Conservation (phyloP, 2,113 vertebrate genomes). For the Dryoscopus gambensis region DNA sequence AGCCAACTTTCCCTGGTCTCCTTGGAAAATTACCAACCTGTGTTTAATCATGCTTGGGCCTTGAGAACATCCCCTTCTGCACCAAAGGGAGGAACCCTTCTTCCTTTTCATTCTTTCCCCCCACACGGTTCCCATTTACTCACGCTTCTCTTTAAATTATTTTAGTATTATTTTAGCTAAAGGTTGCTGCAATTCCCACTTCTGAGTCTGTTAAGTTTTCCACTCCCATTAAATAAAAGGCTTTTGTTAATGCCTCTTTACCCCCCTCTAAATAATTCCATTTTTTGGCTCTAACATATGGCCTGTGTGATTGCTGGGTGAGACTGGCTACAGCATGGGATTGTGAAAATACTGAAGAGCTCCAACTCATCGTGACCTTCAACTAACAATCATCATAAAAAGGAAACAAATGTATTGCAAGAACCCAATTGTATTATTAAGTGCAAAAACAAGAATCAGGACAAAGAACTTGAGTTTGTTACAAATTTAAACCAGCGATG, state of each 20-base stretch:
- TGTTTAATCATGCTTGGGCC: neutral
- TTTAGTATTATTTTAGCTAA: conserved; percentile 7
- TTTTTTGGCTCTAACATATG: neutral
- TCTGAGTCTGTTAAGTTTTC: neutral
- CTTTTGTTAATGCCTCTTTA: neutral
- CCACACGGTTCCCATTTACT: conserved; percentile 28
- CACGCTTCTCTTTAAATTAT: neutral
- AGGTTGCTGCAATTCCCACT: conserved; percentile 37
- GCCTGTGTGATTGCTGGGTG: neutral
- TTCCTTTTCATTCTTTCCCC: neutral
- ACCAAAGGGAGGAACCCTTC: neutral
- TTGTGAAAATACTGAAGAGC: neutral
- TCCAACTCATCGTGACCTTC: neutral
- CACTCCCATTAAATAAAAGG: neutral
- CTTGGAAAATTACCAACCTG: neutral
- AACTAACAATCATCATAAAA: neutral
- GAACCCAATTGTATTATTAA: neutral
- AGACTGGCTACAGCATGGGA: neutral
- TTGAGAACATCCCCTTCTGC: neutral
- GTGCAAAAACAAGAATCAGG: conserved; percentile 1
- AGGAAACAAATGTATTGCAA: neutral
- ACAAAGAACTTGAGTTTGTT: neutral
- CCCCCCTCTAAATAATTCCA: neutral
- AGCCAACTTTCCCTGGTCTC: neutral
- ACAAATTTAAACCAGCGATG: neutral